Evolutionary conservation across 2,888 invertebrate species (phyloP).

Genomic region (Erebia palarica): DNA sequence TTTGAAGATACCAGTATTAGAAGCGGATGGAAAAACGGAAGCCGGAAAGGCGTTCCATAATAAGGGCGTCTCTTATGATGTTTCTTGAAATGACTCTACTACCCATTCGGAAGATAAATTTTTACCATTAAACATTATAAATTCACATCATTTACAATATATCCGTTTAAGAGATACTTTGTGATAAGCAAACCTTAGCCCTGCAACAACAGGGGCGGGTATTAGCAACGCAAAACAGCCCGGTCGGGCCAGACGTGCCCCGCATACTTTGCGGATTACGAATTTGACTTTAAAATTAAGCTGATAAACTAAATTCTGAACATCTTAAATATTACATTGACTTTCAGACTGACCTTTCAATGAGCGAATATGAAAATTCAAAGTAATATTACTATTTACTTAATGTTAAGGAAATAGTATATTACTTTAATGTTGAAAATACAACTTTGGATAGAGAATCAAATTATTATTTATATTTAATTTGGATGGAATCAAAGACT

Average conservation of each 20-base stretch:
- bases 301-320: slow-evolving; percentile 60
- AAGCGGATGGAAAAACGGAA: too few species aligned
- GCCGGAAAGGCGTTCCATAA: too few species aligned
- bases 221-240: slow-evolving; percentile 64
- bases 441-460: not conserved
- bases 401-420: not conserved
- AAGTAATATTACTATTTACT: not conserved
- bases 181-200: slow-evolving; percentile 47
- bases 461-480: too few species aligned
- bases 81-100: too few species aligned
- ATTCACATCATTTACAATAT: not conserved
- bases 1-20: too few species aligned
- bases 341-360: slow-evolving; percentile 50
- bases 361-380: not conserved
- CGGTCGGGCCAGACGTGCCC: slow-evolving; percentile 52
- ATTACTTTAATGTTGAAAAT: not conserved
- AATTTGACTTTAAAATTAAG: slow-evolving; percentile 74
- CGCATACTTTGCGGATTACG: slow-evolving; percentile 65
- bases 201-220: slow-evolving; percentile 42
- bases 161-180: slow-evolving; percentile 17
- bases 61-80: too few species aligned
- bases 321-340: slow-evolving; percentile 56
- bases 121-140: not conserved
- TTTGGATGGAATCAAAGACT: too few species aligned
- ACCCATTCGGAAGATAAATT: too few species aligned